A percentile compares a stretch with the other conserved stretches of the same genome.
These are phyloP conservation scores for Nomada ruficornis DNA, from an alignment of 2,888 invertebrate species.

Conservation along the genomic window DNA sequence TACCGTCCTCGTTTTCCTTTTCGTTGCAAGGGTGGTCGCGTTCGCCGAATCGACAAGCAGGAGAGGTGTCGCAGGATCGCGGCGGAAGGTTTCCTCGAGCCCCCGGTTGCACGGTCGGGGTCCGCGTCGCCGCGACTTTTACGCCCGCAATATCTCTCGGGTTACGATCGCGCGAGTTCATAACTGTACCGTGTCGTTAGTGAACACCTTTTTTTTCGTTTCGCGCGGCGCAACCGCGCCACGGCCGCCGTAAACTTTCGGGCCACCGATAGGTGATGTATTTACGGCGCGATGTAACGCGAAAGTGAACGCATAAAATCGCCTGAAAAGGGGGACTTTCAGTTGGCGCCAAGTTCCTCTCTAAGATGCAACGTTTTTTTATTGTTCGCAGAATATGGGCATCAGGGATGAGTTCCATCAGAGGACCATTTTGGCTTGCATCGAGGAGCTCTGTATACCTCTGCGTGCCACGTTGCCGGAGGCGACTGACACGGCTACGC, in stretches of 20 bases:
- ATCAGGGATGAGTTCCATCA: constrained; percentile 91
- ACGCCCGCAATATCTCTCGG: constrained; percentile 25
- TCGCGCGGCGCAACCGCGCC: not conserved
- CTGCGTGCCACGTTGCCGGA: constrained; percentile 57
- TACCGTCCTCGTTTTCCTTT: not conserved
- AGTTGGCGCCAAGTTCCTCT: not conserved
- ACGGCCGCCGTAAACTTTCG: not conserved
- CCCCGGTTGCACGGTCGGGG: not conserved
- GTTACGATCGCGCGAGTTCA: constrained; percentile 26
- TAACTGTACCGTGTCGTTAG: constrained; percentile 42
- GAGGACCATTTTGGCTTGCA: constrained; percentile 88
- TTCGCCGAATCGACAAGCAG: not conserved
- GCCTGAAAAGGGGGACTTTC: not conserved
- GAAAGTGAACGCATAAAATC: constrained; percentile 4
- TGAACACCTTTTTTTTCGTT: constrained; percentile 7
- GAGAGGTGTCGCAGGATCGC: not conserved
- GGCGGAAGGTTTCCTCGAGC: not conserved
- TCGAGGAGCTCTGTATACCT: constrained; percentile 87
- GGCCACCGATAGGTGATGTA: constrained; percentile 19
- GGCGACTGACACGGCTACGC: constrained; percentile 43
- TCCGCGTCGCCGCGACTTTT: not conserved
- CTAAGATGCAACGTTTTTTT: constrained; percentile 66
- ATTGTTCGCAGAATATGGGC: constrained; percentile 87
- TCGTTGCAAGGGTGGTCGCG: too few relatives aligned
- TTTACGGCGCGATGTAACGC: constrained; percentile 12